These are phyloP conservation scores for Oenanthe melanoleuca DNA, from an alignment of 2,113 vertebrate genomes.

Conservation along the genomic window DNA sequence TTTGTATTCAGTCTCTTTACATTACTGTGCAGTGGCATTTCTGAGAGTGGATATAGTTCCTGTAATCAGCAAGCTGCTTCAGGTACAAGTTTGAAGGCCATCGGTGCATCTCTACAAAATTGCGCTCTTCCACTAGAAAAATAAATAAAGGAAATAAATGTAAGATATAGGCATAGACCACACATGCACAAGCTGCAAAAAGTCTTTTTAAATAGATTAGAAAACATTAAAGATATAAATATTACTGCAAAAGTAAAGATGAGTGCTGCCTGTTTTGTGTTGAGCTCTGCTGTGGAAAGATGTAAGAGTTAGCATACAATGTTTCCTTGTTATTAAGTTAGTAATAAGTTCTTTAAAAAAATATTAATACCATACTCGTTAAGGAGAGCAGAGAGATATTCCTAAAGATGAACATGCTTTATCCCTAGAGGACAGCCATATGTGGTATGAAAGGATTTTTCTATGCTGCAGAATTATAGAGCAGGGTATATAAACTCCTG, in stretches of 20 bases:
- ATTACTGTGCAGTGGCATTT: slow-evolving; percentile 90
- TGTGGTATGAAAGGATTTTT: background rate
- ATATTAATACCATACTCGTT: background rate
- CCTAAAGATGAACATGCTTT: background rate
- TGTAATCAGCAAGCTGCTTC: slow-evolving; percentile 94
- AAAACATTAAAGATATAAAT: background rate
- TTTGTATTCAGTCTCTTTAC: slow-evolving; percentile 70
- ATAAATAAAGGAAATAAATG: slow-evolving; percentile 2
- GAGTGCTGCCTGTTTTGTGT: background rate
- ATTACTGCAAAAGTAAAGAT: background rate
- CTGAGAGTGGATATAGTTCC: slow-evolving; percentile 87
- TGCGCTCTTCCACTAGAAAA: slow-evolving; percentile 88
- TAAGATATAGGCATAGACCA: background rate
- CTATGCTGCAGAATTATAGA: too few relatives aligned
- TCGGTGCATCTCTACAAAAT: slow-evolving; percentile 89
- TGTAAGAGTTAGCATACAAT: rapidly evolving
- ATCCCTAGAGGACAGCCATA: background rate
- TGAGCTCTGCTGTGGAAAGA: background rate
- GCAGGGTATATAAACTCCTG: background rate
- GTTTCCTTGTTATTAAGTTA: background rate
- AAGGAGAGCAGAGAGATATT: background rate
- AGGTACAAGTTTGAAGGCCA: slow-evolving; percentile 94
- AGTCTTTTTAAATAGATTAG: background rate
- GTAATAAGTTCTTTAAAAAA: background rate
- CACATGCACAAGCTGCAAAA: background rate